These are phyloP conservation scores for Cheiracanthium punctorium DNA, from an alignment of 2,888 invertebrate species.

Conservation along the genomic window DNA sequence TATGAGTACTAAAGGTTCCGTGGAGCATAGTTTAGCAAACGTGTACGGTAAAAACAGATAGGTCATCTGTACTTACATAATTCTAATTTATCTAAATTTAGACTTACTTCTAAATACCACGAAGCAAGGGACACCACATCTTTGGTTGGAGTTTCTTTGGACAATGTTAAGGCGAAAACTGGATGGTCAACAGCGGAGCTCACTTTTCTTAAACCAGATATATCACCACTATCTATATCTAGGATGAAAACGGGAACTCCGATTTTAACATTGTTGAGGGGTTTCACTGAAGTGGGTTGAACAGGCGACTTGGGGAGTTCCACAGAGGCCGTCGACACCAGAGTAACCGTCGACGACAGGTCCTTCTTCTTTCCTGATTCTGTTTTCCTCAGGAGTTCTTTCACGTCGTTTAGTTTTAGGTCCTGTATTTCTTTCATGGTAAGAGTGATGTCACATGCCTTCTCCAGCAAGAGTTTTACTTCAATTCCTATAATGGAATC, in stretches of 20 bases:
- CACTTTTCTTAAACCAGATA: neutral
- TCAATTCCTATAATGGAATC: constrained; percentile 77
- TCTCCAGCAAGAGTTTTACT: constrained; percentile 77
- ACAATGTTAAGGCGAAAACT: constrained; percentile 92
- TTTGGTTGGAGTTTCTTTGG: constrained; percentile 74
- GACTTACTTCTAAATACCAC: constrained; percentile 72
- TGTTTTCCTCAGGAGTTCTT: constrained; percentile 17
- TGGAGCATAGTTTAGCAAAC: no score
- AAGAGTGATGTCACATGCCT: constrained; percentile 90
- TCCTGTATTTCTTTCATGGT: constrained; percentile 92
- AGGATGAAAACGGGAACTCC: constrained; percentile 78
- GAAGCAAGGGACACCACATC: constrained; percentile 54
- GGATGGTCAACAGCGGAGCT: constrained; percentile 85
- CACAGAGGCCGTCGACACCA: constrained; percentile 80
- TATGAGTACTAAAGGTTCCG: no score
- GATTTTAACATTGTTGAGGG: constrained; percentile 77
- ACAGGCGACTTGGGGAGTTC: constrained; percentile 82
- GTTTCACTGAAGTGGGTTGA: constrained; percentile 84
- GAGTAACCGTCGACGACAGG: constrained; percentile 62
- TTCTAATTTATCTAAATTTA: no score
- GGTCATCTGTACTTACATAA: no score
- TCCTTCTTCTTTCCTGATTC: neutral
- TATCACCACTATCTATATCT: constrained; percentile 78
- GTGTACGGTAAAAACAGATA: no score
- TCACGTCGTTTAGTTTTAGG: constrained; percentile 86